Evolutionary conservation across 2,888 invertebrate species (phyloP), one percentile per base, ranked within the genome.

Genomic region (Lathronympha strigana): DNA sequence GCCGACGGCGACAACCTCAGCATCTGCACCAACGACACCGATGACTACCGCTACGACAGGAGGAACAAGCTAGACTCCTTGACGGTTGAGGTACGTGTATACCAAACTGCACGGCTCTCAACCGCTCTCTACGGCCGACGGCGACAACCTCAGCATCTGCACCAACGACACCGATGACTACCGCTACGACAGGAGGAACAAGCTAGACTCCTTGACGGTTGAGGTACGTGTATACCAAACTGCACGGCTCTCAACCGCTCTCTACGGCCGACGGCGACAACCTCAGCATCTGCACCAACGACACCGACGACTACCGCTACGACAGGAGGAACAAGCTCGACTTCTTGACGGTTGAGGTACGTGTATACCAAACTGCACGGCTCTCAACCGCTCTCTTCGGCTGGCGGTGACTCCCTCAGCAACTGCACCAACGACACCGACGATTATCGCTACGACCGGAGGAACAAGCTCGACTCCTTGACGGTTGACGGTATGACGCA

Each of bases 321-420:
- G 71, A 53, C 69, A 47, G 66, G 2, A 49, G 54, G 2, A 57
- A 50, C 21, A 81, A 78, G 15, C 74, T 86, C 0, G 85, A 87
- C 17, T 73, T 79, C 0, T 69, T 87, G 1, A 31, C 84, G 0
- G 79, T 84, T 0, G 85, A 88, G 79, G 88, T 88, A 67, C 60
- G 47, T 53, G 0, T 8, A 28, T 28, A 8, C 4, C 21, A 45
- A 45, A 21, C 21, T 45, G 21, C 21, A 45, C 45, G 45, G 21
- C 45, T 45, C 45, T 45, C 45, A 45, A 67, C 86, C 90, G 0
- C 77, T 88, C 11, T 89, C 87, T 0, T 81, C 76, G 40, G 75
- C 84, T 0, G 90, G 90, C 63, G 89, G 90, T 1, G 90, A 88
- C 77, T 85, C 87, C 70, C 57, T 88, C 33, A 88, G 88, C 72